phyloP scores from a whole-genome alignment of 1,140 invertebrate genomes.

The Diachasma alloeum region DNA sequence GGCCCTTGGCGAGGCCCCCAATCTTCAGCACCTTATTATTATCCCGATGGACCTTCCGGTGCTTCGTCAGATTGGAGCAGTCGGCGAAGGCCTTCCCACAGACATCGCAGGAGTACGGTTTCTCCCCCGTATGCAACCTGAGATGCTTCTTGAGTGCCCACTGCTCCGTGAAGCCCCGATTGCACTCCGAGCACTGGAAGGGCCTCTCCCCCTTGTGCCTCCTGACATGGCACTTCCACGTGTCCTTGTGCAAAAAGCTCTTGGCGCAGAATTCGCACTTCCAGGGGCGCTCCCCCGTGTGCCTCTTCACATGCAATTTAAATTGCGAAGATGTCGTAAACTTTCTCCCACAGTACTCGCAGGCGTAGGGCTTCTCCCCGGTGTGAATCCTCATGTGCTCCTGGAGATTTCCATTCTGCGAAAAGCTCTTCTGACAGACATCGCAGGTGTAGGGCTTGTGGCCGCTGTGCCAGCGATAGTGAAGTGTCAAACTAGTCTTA shows the following conservation, averaged over 20 bases:
- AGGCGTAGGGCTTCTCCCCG: constrained; percentile 72
- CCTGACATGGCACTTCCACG: constrained; percentile 72
- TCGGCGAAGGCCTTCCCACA: constrained; percentile 80
- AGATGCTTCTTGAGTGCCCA: constrained; percentile 74
- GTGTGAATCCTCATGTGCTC: constrained; percentile 71
- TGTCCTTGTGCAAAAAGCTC: constrained; percentile 74
- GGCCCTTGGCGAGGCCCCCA: constrained; percentile 38
- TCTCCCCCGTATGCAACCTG: constrained; percentile 74
- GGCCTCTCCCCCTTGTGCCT: constrained; percentile 72
- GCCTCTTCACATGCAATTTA: constrained; percentile 70
- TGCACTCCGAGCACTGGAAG: constrained; percentile 70
- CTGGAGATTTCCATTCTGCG: constrained; percentile 71
- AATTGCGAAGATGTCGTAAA: constrained; percentile 77
- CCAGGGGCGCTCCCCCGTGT: constrained; percentile 72
- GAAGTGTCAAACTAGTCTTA: constrained; percentile 76
- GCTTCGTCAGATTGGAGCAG: constrained; percentile 73
- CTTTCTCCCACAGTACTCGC: constrained; percentile 74
- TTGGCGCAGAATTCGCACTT: constrained; percentile 70
- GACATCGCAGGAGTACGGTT: constrained; percentile 78
- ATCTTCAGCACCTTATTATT: constrained; percentile 44
- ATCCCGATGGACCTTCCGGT: constrained; percentile 66
- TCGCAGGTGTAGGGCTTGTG: constrained; percentile 71
- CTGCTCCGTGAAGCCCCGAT: constrained; percentile 72
- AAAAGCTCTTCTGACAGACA: constrained; percentile 70
- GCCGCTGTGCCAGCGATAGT: constrained; percentile 68